Evolutionary conservation across 1,140 invertebrate genomes (phyloP), one percentile per base, ranked within the genome.

Genomic region (Listronotus bonariensis): DNA sequence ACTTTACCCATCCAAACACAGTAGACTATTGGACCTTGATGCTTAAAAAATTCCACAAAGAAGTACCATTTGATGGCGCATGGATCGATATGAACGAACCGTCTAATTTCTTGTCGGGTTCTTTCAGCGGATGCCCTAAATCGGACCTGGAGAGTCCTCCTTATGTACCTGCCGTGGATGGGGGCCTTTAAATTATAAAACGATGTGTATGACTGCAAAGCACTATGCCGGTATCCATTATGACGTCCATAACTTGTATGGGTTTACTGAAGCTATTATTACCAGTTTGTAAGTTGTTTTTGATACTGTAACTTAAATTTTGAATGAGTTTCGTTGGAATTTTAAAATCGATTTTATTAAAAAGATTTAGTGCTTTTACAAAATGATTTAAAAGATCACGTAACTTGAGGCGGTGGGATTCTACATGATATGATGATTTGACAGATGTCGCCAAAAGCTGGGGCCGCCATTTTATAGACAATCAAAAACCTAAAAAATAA

Each of bases 61-160:
- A 79, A 46, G 80, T 92, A 48, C 75, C 82, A 53, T 92, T 89
- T 76, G 93, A 96, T 76, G 94, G 93, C 11, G 84, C 85, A 42
- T 93, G 92, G 92, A 90, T 92, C 64, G 88, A 91, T 73, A 91
- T 95, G 93, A 95, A 95, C 79, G 93, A 95, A 76, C 89, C 91
- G 1, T 90, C 90, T 0, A 95, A 91, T 76, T 92, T 92, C 80
- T 82, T 87, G n/a, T 83, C 87, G 71, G 91, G 91, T 0, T 73
- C 82, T 0, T 73, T 81, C 32, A 77, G 81, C 48, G 86, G 92
- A 42, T 84, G 85, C 71, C 71, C 74, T 11, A 58, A 81, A 7
- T 89, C 86, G 65, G 70, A 70, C 9, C 81, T 88, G 0, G 91
- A 92, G 76, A 80, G 85, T 69, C 85, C 91, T 0, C 87, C 87